Conservation (phyloP, 2,888 invertebrate genomes). For the Nomada ruficornis region DNA sequence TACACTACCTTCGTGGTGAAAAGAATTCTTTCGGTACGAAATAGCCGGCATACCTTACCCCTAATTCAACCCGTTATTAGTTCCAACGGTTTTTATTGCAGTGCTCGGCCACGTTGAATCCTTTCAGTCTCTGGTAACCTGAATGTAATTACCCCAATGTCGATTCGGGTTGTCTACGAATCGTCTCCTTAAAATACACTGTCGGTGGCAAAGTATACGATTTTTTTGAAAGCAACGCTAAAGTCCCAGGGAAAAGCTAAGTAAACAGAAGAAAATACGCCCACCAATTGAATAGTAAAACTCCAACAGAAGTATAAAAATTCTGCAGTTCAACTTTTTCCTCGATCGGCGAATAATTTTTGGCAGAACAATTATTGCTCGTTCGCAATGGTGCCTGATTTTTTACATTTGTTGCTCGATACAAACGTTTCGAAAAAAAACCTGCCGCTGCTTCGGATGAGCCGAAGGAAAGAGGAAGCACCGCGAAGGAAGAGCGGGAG, state of each 20-base stretch:
- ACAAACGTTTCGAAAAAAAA: too few relatives aligned
- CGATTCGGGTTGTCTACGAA: background rate
- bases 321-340: too few relatives aligned
- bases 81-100: constrained; percentile 74
- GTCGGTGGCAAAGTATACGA: background rate
- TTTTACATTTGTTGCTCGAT: too few relatives aligned
- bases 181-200: background rate
- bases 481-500: background rate
- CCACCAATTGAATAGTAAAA: too few relatives aligned
- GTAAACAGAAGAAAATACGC: background rate
- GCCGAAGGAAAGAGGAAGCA: background rate
- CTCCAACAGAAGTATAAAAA: too few relatives aligned
- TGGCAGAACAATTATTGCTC: too few relatives aligned
- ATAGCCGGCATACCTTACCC: constrained; percentile 66
- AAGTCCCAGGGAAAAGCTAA: background rate
- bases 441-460: background rate
- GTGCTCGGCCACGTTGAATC: constrained; percentile 59
- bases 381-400: too few relatives aligned
- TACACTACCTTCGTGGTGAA: constrained; percentile 23
- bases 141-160: constrained; percentile 29
- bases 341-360: too few relatives aligned
- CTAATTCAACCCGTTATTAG: constrained; percentile 78
- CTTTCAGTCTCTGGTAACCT: constrained; percentile 21
- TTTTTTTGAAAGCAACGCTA: background rate
- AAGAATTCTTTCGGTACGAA: constrained; percentile 43